A percentile compares a stretch with the other conserved stretches of the same genome.
These are phyloP conservation scores for Dynastes maya DNA, from an alignment of 2,888 invertebrate species.

Conservation along the genomic window DNA sequence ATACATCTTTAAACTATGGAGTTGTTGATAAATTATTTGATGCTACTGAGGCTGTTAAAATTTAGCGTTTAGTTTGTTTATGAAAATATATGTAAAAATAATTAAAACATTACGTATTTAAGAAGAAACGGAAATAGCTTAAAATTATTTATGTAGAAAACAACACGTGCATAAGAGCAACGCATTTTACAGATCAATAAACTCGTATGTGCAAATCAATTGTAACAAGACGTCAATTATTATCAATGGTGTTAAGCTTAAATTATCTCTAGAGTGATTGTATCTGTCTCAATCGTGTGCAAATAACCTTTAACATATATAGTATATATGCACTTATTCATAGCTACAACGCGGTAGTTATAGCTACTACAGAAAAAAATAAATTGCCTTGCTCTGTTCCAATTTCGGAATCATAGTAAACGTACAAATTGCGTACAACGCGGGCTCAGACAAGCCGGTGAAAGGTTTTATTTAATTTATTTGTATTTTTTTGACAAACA, in stretches of 20 bases:
- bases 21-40: no score
- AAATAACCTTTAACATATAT: constrained; percentile 2
- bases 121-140: no score
- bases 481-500: constrained; percentile 34
- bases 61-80: no score
- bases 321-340: background rate
- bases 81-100: no score
- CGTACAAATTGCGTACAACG: constrained; percentile 25
- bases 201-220: background rate
- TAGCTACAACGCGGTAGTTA: background rate
- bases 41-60: no score
- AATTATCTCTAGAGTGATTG: constrained; percentile 16
- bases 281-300: constrained; percentile 13
- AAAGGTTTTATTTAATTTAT: constrained; percentile 44
- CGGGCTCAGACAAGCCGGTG: constrained; percentile 18
- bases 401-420: constrained; percentile 15
- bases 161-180: no score
- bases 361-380: background rate
- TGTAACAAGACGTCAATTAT: constrained; percentile 7
- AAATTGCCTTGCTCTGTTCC: background rate
- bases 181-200: constrained; percentile 17
- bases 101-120: no score
- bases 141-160: no score
- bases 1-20: no score
- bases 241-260: background rate